Evolutionary conservation across 2,113 vertebrate species (phyloP).

Genomic region (Eulemur rufifrons): DNA sequence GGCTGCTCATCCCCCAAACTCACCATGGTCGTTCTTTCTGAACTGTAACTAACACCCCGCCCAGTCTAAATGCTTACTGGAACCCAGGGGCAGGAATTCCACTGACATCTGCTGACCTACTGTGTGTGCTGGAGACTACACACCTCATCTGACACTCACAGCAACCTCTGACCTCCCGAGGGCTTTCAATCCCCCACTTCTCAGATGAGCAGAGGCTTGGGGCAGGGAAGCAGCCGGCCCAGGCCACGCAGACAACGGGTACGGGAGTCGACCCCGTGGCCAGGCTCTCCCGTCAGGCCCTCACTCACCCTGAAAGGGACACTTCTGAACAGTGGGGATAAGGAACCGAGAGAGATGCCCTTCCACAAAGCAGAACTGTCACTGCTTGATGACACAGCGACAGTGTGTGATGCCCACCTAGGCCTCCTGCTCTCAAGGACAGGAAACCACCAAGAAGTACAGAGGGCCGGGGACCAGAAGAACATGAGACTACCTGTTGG

Average conservation of each 20-base stretch:
- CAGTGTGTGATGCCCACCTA: background rate
- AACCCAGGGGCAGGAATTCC: background rate
- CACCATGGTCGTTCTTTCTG: background rate
- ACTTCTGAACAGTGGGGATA: no score
- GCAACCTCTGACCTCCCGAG: background rate
- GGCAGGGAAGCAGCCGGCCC: no score
- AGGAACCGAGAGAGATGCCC: background rate
- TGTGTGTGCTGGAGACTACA: background rate
- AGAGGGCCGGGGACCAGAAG: background rate
- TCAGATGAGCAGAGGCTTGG: background rate
- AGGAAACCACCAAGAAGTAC: background rate
- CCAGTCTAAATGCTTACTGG: background rate
- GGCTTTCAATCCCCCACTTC: background rate
- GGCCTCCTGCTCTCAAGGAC: background rate
- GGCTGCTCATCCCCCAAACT: background rate
- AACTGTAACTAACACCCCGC: background rate
- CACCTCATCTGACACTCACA: background rate
- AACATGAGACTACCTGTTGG: accelerated
- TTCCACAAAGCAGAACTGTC: background rate
- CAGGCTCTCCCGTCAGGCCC: background rate
- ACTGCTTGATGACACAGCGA: background rate
- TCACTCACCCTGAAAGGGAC: background rate
- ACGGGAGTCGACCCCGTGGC: no score
- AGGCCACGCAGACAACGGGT: no score
- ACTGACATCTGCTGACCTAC: background rate